Percentiles rank a stretch among this genome's conserved stretches.
phyloP scores from a whole-genome alignment of 2,888 invertebrate species.

The Tetranychus truncatus region DNA sequence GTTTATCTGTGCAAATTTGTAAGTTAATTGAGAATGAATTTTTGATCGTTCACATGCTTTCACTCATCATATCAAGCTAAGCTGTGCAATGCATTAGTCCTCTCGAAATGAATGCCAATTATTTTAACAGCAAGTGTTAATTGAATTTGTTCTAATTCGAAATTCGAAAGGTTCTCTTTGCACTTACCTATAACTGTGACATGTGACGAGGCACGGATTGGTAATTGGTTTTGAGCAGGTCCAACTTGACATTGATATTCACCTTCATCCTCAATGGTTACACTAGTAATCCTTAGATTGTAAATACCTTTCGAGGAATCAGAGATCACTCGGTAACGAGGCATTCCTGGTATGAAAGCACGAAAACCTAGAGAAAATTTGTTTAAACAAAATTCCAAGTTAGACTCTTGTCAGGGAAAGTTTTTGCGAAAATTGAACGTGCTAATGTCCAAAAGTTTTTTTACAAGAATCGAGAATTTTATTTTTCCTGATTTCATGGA shows the following conservation, averaged over 20 bases:
- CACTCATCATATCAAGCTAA: too few species aligned
- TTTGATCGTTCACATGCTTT: too few species aligned
- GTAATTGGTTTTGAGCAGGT: slow-evolving; percentile 22
- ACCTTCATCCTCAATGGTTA: slow-evolving; percentile 27
- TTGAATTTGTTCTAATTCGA: not conserved
- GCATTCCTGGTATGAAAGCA: slow-evolving; percentile 32
- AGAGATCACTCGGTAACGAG: slow-evolving; percentile 31
- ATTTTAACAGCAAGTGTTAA: not conserved
- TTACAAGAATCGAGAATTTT: too few species aligned
- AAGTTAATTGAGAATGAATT: too few species aligned
- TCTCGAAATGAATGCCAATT: too few species aligned
- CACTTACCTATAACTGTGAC: slow-evolving; percentile 25
- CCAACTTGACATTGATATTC: slow-evolving; percentile 28
- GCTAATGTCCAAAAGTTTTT: not conserved
- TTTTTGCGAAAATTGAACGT: not conserved
- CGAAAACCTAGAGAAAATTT: slow-evolving; percentile 30
- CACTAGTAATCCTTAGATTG: slow-evolving; percentile 25
- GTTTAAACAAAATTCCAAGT: not conserved
- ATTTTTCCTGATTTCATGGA: too few species aligned
- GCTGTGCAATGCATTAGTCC: too few species aligned
- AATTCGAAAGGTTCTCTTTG: not conserved
- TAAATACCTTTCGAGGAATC: slow-evolving; percentile 28
- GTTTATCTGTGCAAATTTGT: too few species aligned
- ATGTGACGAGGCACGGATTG: slow-evolving; percentile 25
- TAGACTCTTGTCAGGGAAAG: not conserved